Conservation (phyloP, 2,888 invertebrate genomes). For the Scaeva pyrastri region DNA sequence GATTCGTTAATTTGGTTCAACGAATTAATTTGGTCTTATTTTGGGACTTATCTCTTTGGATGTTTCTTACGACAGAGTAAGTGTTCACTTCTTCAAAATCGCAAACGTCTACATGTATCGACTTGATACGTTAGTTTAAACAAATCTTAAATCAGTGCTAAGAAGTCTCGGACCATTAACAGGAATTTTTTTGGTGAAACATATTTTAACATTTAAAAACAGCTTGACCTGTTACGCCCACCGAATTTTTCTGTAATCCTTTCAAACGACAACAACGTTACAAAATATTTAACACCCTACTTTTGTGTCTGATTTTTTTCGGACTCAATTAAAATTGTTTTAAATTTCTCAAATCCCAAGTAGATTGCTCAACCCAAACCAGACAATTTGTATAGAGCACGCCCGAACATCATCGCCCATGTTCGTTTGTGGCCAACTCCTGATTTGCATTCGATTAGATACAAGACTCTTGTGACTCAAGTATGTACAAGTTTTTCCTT, state of each 20-base stretch:
- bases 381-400: slow-evolving; percentile 42
- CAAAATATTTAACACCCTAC: slow-evolving; percentile 9
- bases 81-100: too few relatives aligned
- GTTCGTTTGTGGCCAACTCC: slow-evolving; percentile 27
- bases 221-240: slow-evolving; percentile 11
- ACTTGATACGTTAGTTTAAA: too few relatives aligned
- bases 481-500: slow-evolving; percentile 59
- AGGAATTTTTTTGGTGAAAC: background rate
- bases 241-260: background rate
- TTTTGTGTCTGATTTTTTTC: background rate
- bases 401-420: slow-evolving; percentile 38
- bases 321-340: background rate
- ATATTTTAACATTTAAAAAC: background rate
- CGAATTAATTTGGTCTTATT: too few relatives aligned
- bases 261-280: background rate
- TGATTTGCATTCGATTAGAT: slow-evolving; percentile 65
- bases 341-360: slow-evolving; percentile 18
- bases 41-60: too few relatives aligned
- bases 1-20: too few relatives aligned
- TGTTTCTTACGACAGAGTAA: too few relatives aligned
- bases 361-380: background rate
- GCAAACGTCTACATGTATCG: too few relatives aligned
- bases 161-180: too few relatives aligned
- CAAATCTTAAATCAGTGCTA: background rate
- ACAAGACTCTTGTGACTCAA: slow-evolving; percentile 13